These are phyloP conservation scores for Steromphala cineraria DNA, from an alignment of 2,888 invertebrate species.

Conservation along the genomic window DNA sequence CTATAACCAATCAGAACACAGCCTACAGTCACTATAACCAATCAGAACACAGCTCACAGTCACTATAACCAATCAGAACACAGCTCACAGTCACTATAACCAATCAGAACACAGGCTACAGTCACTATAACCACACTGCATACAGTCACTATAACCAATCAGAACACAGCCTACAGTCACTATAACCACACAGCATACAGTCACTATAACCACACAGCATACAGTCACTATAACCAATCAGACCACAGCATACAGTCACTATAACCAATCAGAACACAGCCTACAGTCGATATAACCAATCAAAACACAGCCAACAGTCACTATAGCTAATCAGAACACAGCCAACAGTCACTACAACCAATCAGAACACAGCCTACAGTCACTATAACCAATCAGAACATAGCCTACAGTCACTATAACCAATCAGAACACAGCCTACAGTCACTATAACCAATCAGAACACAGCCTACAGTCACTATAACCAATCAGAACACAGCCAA, in stretches of 20 bases:
- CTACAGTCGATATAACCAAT: neutral
- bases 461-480: neutral
- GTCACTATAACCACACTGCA: neutral
- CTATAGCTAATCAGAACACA: neutral
- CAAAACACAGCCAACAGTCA: neutral
- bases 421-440: neutral
- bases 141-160: neutral
- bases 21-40: neutral
- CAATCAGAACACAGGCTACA: neutral
- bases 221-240: neutral
- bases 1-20: neutral
- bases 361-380: neutral
- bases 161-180: neutral
- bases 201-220: no score
- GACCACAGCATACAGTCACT: slow-evolving; percentile 28
- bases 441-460: neutral
- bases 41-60: neutral
- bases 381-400: neutral
- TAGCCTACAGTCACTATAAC: neutral
- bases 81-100: slow-evolving; percentile 24
- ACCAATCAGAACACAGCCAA: neutral
- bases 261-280: neutral
- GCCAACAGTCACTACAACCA: neutral
- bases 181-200: neutral
- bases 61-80: neutral